Evolutionary conservation across 2,888 invertebrate genomes (phyloP).

Genomic region (Drosophila helvetica): DNA sequence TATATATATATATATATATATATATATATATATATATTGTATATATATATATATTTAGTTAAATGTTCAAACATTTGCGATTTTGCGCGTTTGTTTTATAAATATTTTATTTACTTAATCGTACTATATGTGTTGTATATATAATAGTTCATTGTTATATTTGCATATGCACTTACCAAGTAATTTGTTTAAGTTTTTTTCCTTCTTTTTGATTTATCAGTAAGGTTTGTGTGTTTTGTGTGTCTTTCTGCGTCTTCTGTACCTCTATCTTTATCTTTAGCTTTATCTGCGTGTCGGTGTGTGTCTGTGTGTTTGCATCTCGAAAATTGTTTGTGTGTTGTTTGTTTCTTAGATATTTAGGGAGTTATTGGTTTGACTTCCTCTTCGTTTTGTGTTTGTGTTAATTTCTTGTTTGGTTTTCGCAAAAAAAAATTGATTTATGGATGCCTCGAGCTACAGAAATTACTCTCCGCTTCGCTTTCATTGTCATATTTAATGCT

Average conservation of each 20-base stretch:
- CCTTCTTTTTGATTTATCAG: constrained; percentile 67
- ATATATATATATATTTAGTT: constrained; percentile 59
- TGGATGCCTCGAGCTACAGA: constrained; percentile 60
- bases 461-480: constrained; percentile 47
- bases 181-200: constrained; percentile 74
- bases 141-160: constrained; percentile 78
- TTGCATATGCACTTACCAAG: constrained; percentile 71
- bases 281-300: constrained; percentile 32
- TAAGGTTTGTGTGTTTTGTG: constrained; percentile 43
- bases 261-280: constrained; percentile 44
- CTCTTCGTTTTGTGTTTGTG: not conserved
- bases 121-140: constrained; percentile 65
- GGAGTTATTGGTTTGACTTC: constrained; percentile 32
- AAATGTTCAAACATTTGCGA: constrained; percentile 65
- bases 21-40: constrained; percentile 49
- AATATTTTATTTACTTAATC: constrained; percentile 77
- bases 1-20: constrained; percentile 55
- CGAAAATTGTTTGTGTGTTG: constrained; percentile 34
- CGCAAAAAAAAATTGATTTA: constrained; percentile 72
- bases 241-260: constrained; percentile 23
- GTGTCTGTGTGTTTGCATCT: constrained; percentile 30
- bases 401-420: constrained; percentile 18
- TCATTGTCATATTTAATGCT: constrained; percentile 68
- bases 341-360: constrained; percentile 46
- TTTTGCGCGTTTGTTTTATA: constrained; percentile 59